A percentile compares a stretch with the other conserved stretches of the same genome.
These are phyloP conservation scores for Aspiorhynchus laticeps DNA, from an alignment of 2,113 vertebrate species.

Conservation along the genomic window DNA sequence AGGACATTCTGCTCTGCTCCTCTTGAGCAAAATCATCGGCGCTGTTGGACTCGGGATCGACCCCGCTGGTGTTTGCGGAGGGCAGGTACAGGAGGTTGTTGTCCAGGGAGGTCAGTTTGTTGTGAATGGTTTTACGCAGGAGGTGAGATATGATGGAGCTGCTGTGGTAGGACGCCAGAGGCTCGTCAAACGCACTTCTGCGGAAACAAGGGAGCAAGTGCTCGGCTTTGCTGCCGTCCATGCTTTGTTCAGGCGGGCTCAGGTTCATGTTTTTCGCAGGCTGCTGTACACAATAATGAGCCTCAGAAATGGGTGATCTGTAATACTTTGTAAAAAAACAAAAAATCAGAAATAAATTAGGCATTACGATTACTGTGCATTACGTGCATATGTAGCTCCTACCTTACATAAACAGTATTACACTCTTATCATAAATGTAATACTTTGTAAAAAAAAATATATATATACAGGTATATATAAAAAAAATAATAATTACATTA, in stretches of 20 bases:
- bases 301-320: not conserved
- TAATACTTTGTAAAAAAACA: not conserved
- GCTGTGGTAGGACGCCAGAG: slow-evolving; percentile 72
- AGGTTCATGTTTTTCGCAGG: slow-evolving; percentile 67
- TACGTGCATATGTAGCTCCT: no score
- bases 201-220: slow-evolving; percentile 74
- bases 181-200: slow-evolving; percentile 70
- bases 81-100: slow-evolving; percentile 72
- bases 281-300: no score
- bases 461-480: no score
- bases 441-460: no score
- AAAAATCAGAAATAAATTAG: not conserved
- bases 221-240: slow-evolving; percentile 69
- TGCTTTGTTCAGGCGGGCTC: slow-evolving; percentile 69
- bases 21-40: slow-evolving; percentile 72
- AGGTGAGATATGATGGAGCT: slow-evolving; percentile 80
- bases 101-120: slow-evolving; percentile 71
- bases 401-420: no score
- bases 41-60: slow-evolving; percentile 64
- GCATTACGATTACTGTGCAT: not conserved
- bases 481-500: no score
- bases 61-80: slow-evolving; percentile 53
- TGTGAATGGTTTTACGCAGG: slow-evolving; percentile 74
- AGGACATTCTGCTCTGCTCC: slow-evolving; percentile 60
- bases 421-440: no score